Evolutionary conservation across 2,888 invertebrate species (phyloP).

Genomic region (Lithophane socia): DNA sequence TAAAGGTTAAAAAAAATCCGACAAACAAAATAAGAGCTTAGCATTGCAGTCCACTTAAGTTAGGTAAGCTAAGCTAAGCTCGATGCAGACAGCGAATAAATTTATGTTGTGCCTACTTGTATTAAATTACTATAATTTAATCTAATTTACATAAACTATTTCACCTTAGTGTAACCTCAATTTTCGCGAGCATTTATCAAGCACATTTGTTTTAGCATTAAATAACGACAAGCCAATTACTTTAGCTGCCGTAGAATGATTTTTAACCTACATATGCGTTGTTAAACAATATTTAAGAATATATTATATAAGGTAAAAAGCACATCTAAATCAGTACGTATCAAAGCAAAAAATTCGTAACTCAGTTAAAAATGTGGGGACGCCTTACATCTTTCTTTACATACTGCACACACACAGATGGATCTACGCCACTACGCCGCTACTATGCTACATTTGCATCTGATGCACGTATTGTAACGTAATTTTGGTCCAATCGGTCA

Average conservation of each 20-base stretch:
- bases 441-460: not conserved
- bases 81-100: conserved; percentile 58
- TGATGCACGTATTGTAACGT: not conserved
- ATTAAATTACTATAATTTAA: conserved; percentile 64
- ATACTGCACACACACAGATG: not conserved
- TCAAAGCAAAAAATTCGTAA: not conserved
- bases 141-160: conserved; percentile 65
- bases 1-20: conserved; percentile 4
- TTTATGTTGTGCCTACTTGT: conserved; percentile 54
- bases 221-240: conserved; percentile 55
- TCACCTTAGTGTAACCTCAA: conserved; percentile 61
- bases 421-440: not conserved
- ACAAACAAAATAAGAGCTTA: conserved; percentile 14
- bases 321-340: not conserved
- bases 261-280: not conserved
- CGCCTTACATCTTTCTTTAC: not conserved
- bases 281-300: not conserved
- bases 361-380: not conserved
- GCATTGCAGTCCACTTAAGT: conserved; percentile 41
- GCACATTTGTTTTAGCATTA: conserved; percentile 57
- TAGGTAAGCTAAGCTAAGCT: conserved; percentile 18
- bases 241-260: conserved; percentile 14
- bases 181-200: conserved; percentile 62
- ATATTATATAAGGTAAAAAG: not conserved
- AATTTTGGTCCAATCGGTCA: not conserved